These are phyloP conservation scores for Leucosticte australis DNA, from an alignment of 2,113 vertebrate genomes.

Conservation along the genomic window DNA sequence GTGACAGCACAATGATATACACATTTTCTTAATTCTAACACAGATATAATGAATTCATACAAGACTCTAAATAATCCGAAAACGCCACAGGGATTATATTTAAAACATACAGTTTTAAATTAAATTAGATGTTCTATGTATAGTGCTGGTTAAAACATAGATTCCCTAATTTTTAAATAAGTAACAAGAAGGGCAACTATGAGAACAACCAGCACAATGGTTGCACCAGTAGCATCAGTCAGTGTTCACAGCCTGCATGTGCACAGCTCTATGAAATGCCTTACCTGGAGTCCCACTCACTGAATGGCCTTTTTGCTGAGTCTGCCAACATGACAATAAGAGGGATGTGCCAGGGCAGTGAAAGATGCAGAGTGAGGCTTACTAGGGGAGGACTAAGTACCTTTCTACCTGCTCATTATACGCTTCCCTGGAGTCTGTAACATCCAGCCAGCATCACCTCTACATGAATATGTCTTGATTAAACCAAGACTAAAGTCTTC, in stretches of 20 bases:
- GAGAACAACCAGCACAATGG: neutral
- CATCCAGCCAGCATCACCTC: neutral
- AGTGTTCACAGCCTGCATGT: neutral
- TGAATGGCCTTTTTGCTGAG: neutral
- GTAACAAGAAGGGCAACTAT: neutral
- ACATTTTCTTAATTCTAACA: no score
- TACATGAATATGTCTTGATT: neutral
- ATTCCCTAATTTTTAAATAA: neutral
- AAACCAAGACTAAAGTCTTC: neutral
- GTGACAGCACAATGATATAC: neutral
- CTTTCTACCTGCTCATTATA: neutral
- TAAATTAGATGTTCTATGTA: neutral
- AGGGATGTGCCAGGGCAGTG: neutral
- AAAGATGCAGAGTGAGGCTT: neutral
- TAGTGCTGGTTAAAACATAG: neutral
- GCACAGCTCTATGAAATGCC: neutral
- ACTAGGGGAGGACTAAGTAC: neutral
- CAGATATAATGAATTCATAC: neutral
- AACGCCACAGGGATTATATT: neutral
- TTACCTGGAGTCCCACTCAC: neutral
- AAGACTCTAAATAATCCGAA: neutral
- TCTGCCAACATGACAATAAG: neutral
- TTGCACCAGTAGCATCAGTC: neutral
- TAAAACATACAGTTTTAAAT: neutral
- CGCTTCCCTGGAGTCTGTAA: neutral